Base-by-base conservation (phyloP, 2,888 invertebrate species). In the Nineta flava region DNA sequence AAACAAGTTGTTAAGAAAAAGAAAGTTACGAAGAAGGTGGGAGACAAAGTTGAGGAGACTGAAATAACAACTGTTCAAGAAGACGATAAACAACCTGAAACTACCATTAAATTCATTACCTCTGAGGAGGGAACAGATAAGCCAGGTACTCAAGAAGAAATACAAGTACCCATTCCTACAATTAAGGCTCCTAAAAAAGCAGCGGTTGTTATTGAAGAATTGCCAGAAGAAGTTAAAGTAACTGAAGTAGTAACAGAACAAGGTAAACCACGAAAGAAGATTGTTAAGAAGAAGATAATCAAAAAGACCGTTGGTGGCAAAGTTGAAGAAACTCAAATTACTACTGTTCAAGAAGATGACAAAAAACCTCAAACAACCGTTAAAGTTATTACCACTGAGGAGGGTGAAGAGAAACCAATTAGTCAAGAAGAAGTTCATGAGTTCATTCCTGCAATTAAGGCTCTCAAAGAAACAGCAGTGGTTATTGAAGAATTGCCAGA, bases 401-500 rank as follows among this genome's bases (percentile, higher is more conserved):
- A 54, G 16, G 58, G 59, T 50, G 55, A 57, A 47, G 50, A 53
- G 21, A 55, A 16, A 59, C 53, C 52, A 51, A 53, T 57, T 61
- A 55, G 61, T 60, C 56, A 50, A 44, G 42, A 47, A 34, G 50
- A 52, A 35, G 50, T 48, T 3, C 17, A 42, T 5, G 52, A 50
- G 21, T 47, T 52, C 9, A 47, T 41, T 13, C 44, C 49, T 2
- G 17, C 19, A n/a, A 12, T 35, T 9, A 41, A 53, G 19, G 32
- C 41, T 1, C 51, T 41, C n/a, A 45, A 50, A 32, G 32, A 58
- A 47, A 50, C 45, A 2, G 50, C 50, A 13, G 40, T 34, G 42
- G 70, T 76, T 1, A 42, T 51, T 50, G 55, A 56, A 55, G 62
- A 64, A 49, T 55, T 64, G 15, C 69, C 71, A 44, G 66, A 68